Base-by-base conservation (phyloP, 2,113 vertebrate species). In the Strix uralensis region DNA sequence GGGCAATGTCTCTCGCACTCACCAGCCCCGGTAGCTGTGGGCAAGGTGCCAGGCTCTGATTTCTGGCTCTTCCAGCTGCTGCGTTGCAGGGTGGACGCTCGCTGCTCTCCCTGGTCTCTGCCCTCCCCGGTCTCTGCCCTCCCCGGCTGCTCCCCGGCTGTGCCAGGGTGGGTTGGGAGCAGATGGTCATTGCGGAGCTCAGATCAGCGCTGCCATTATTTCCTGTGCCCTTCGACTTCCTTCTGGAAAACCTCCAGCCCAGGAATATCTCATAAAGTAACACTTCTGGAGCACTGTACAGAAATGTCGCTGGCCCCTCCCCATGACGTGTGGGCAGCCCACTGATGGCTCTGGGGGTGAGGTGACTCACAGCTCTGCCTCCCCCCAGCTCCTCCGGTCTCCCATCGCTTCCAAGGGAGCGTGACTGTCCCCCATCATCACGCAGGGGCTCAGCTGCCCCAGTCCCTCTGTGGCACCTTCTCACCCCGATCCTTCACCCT, bases 181-280 rank as follows among this genome's bases (percentile, higher is more conserved):
- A 1, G 47, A 26, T 2, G 4, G 17, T 13, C 29, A 4, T 19
- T 2, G 17, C 1, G 2, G 51, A 36, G 59, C 42, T 44, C 51
- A 6, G 19, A 4, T 9, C 1, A 29, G 74, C 1, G 4, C 42
- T 49, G 61, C 11, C 3, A 5, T 19, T 20, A 7, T 12, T 47
- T n/a, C 40, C 54, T 7, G 4, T 13, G 46, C 7, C 46, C 34
- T 34, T 11, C 2, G 4, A 3, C 40, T 51, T 32, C 6, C 17
- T 26, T 42, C 83, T 32, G 83, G n/a, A 36, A 55, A 59, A 49
- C 27, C 54, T 75, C 32, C 78, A 42, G 62, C 19, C 46, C 47
- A 19, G 49, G 63, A 70, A 25, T 34, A 22, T 29, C 57, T 36
- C 71, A 5, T 7, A 4, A 62, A 63, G 34, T 19, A 22, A 27